Percentiles rank a stretch among this genome's conserved stretches.
These are phyloP conservation scores for Strigamia transsilvanica DNA, from an alignment of 2,888 invertebrate species.

Conservation along the genomic window DNA sequence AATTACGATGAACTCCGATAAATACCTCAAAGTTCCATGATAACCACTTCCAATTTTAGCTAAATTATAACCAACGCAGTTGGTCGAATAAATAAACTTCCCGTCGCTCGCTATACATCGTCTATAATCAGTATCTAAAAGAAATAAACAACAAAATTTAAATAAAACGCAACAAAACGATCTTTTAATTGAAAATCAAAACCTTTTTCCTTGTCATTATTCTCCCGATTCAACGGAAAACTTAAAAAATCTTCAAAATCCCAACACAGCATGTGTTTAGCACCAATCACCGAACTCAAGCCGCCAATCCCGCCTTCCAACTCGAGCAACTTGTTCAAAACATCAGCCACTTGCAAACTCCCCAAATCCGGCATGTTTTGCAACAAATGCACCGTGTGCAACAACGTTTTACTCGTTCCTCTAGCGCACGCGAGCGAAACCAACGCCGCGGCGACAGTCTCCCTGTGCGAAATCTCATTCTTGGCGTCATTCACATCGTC, in stretches of 20 bases:
- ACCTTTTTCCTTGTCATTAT: constrained; percentile 53
- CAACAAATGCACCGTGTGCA: constrained; percentile 54
- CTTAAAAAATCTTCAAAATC: constrained; percentile 55
- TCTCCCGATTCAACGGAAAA: constrained; percentile 41
- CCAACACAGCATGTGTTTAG: constrained; percentile 55
- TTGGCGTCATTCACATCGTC: constrained; percentile 54
- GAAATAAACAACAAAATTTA: neutral
- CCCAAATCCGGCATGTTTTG: constrained; percentile 53
- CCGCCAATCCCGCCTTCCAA: constrained; percentile 54
- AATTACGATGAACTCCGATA: constrained; percentile 57
- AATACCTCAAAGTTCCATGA: constrained; percentile 63
- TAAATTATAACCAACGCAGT: constrained; percentile 61
- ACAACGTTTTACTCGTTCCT: constrained; percentile 54
- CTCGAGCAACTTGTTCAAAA: constrained; percentile 54
- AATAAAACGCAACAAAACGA: neutral
- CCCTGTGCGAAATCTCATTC: constrained; percentile 57
- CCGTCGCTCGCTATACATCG: constrained; percentile 63
- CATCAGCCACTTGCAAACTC: constrained; percentile 52
- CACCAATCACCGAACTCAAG: constrained; percentile 53
- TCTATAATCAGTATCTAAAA: constrained; percentile 61
- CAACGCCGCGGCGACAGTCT: constrained; percentile 62
- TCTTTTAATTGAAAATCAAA: neutral
- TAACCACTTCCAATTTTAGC: constrained; percentile 64
- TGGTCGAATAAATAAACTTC: constrained; percentile 63
- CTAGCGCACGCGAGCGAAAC: constrained; percentile 63